Evolutionary conservation across 2,113 vertebrate species (phyloP).

Genomic region (Podilymbus podiceps): DNA sequence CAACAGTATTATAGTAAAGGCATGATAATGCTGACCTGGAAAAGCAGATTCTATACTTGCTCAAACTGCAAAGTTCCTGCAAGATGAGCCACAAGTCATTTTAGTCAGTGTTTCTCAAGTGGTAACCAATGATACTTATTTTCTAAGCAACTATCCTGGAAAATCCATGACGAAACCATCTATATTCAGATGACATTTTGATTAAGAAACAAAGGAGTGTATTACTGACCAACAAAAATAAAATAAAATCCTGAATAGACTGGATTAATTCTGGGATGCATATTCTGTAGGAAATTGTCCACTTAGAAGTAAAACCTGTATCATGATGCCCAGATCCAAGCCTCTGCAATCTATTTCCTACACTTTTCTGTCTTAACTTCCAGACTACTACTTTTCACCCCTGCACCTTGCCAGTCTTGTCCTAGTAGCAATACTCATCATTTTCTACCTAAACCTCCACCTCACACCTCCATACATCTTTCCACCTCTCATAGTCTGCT

Average conservation of each 20-base stretch:
- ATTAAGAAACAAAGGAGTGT: background rate
- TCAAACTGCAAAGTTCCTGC: background rate
- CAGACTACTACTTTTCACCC: background rate
- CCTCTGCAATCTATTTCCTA: background rate
- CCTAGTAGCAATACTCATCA: background rate
- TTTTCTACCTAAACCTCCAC: background rate
- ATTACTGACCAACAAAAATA: background rate
- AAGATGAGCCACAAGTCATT: background rate
- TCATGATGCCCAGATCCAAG: background rate
- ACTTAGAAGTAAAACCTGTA: background rate
- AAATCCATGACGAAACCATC: background rate
- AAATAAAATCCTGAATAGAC: background rate
- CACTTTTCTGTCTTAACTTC: background rate
- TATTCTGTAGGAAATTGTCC: background rate
- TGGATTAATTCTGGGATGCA: background rate
- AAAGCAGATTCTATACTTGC: background rate
- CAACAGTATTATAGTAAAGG: background rate
- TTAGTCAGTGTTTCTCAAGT: background rate
- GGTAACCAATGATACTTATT: background rate
- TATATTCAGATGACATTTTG: background rate
- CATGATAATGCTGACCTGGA: background rate
- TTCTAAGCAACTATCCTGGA: background rate
- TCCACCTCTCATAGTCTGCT: background rate
- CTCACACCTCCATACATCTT: background rate
- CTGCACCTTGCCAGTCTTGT: background rate